These are phyloP conservation scores for Pristionchus exspectatus DNA, from an alignment of 2,888 invertebrate species.

Conservation along the genomic window DNA sequence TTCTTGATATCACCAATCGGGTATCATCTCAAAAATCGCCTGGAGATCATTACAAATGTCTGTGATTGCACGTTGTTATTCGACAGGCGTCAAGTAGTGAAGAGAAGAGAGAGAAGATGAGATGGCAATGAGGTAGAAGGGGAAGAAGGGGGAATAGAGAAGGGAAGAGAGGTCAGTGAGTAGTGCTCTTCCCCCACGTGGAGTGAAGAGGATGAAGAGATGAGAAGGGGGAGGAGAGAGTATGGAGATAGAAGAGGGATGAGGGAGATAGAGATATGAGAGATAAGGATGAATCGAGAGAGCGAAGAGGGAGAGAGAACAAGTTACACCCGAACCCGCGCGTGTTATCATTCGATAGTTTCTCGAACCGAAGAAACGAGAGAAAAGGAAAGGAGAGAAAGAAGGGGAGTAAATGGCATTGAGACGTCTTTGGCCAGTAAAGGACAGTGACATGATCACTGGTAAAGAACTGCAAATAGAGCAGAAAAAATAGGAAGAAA, in stretches of 20 bases:
- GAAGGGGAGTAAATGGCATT: conserved; percentile 1
- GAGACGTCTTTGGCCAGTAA: not conserved
- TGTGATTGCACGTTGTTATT: not conserved
- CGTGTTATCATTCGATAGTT: conserved; percentile 50
- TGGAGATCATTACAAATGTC: not conserved
- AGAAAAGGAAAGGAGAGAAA: conserved; percentile 24
- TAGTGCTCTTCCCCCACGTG: conserved; percentile 34
- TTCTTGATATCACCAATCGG: not conserved
- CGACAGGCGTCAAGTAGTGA: not conserved
- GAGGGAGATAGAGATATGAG: not conserved
- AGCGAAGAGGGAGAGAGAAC: not conserved
- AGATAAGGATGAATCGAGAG: conserved; percentile 34
- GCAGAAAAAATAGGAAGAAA: not conserved
- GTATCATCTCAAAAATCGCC: not conserved
- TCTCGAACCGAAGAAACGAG: conserved; percentile 18
- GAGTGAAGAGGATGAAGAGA: conserved; percentile 23
- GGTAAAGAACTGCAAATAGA: conserved; percentile 1
- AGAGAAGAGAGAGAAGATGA: not conserved
- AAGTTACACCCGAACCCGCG: conserved; percentile 46
- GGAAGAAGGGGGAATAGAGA: conserved; percentile 1
- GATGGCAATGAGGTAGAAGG: not conserved
- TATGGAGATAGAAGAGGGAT: conserved; percentile 1
- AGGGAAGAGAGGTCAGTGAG: conserved; percentile 22
- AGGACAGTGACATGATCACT: conserved; percentile 14
- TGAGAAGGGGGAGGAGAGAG: conserved; percentile 22